Base-by-base conservation (phyloP, 2,797 vertebrate species). In the Melanotaenia pygmaea region DNA sequence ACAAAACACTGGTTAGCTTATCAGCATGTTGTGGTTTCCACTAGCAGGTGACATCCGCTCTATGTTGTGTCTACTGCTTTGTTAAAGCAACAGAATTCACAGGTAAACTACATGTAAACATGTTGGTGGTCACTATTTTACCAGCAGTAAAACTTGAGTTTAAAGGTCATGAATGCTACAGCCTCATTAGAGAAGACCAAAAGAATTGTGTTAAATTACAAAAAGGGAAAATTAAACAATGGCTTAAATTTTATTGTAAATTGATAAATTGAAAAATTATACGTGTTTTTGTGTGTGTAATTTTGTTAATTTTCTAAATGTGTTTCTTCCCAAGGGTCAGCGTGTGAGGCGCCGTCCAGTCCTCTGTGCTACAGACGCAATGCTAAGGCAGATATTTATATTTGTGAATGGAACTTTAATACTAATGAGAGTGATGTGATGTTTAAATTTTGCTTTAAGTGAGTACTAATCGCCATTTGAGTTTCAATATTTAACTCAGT, bases 381-480 rank as follows among this genome's bases (percentile, higher is more conserved):
- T 4, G n/a, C 20, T 4, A 0, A 13, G 0, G 8, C 50, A 3
- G 0, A 10, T 9, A 28, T 76, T 47, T 90, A 90, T 62, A 26
- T 1, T 0, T 93, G 93, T 68, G 83, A 90, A 79, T 94, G 93
- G 93, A 82, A 4, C 56, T 69, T 74, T 63, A 77, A 73, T 24
- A 64, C 40, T 0, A 75, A 59, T 18, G 61, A 80, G 7, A 75
- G 47, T 1, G 2, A 79, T 4, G 74, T 74, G 16, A 79, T 3
- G 0, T 92, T 76, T 60, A 32, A 51, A 1, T 51, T 94, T 67
- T 57, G 72, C 63, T 30, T 79, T 64, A 0, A 76, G 92, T 93
- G 58, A 91, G 89, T 90, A 59, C 56, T 67, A 13, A 35, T 74
- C 2, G 14, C 11, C 34, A 32, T 54, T 67, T 71, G 10, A 72